Conservation (phyloP, 2,888 invertebrate species). For the Ichneumoninae sp. region DNA sequence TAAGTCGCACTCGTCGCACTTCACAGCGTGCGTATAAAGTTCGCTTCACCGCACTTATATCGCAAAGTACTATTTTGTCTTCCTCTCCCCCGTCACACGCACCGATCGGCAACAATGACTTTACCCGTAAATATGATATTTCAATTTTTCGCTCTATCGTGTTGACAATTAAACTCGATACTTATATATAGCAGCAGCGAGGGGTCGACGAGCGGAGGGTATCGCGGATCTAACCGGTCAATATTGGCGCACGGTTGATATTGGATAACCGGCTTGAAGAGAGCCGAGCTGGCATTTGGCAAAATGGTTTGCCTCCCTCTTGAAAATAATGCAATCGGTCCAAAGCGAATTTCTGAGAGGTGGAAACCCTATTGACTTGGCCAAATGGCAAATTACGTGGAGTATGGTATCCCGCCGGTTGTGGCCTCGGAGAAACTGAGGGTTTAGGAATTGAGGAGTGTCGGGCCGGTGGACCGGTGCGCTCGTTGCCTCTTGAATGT, state of each 20-base stretch:
- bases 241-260: constrained; percentile 55
- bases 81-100: too few species aligned
- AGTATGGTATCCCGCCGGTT: constrained; percentile 44
- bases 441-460: constrained; percentile 19
- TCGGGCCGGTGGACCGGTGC: constrained; percentile 27
- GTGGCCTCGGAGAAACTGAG: constrained; percentile 5
- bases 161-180: background rate
- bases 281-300: constrained; percentile 36
- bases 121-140: background rate
- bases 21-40: too few species aligned
- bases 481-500: constrained; percentile 34
- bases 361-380: constrained; percentile 64
- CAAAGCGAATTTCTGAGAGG: constrained; percentile 55
- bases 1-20: too few species aligned
- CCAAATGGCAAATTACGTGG: constrained; percentile 68
- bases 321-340: constrained; percentile 64
- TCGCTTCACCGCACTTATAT: too few species aligned
- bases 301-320: constrained; percentile 60
- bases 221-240: constrained; percentile 30
- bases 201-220: background rate
- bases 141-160: background rate
- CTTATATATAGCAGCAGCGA: background rate
- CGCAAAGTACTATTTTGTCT: too few species aligned
- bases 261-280: constrained; percentile 46
- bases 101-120: background rate